Base-by-base conservation (phyloP, 2,797 vertebrate genomes). In the Argentina silus region DNA sequence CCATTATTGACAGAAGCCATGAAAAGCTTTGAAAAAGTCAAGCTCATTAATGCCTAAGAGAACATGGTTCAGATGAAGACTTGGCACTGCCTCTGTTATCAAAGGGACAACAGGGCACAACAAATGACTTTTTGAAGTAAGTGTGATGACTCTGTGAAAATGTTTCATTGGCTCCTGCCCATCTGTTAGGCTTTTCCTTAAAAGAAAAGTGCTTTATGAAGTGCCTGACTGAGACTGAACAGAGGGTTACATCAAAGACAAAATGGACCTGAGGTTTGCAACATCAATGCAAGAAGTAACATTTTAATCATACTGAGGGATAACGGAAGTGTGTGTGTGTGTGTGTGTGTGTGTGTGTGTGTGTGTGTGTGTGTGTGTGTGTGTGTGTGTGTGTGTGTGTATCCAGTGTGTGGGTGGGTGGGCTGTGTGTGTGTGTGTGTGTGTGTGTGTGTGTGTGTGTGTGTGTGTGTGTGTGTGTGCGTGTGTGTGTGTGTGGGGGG, bases 121-220 rank as follows among this genome's bases (percentile, higher is more conserved):
- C 78, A 85, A 84, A 87, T 73, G 43, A 80, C 75, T 82, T 79
- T 77, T 67, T 77, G 78, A 84, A 78, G 80, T 74, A 81, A 56
- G 76, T 82, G 70, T 73, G 74, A 70, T 73, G 64, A 76, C 74
- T 10, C 80, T 66, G 73, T 82, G 66, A 81, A 69, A 74, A 60
- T 70, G 14, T 77, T 63, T 80, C 72, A 85, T 85, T 82, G 50
- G 50, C 15, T 15, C 14, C 10, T 68, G 78, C 56, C 47, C 59
- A 77, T 81, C 80, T 70, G 80, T 83, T 61, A 63, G 70, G 48
- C 44, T 9, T 50, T 70, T 80, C 68, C 83, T 83, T 78, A 23
- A 81, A 79, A 70, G 78, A n/a, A 70, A 63, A n/a, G 56, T 19
- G 9, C 69, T 66, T 61, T 64, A 76, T 6, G 70, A 68, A 63